Evolutionary conservation across 2,888 invertebrate genomes (phyloP).

Genomic region (Lycophotia porphyrea): DNA sequence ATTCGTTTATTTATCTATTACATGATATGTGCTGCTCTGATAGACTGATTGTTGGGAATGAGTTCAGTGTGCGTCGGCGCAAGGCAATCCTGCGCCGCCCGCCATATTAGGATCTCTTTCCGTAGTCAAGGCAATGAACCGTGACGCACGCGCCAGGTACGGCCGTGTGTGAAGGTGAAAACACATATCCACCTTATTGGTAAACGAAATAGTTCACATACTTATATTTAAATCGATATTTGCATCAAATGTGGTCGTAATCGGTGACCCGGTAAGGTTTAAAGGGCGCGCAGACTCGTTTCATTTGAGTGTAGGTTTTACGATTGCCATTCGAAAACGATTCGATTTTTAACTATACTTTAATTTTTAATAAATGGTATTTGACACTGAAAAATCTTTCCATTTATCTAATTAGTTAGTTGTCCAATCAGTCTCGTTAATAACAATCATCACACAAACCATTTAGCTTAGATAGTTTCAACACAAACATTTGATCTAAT

Average conservation of each 20-base stretch:
- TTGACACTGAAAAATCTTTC: not conserved
- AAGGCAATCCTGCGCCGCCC: slow-evolving; percentile 83
- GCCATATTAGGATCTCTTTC: slow-evolving; percentile 89
- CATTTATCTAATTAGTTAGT: too few relatives aligned
- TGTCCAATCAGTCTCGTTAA: not conserved
- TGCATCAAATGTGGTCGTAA: slow-evolving; percentile 50
- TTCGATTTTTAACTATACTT: not conserved
- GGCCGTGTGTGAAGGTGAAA: slow-evolving; percentile 64
- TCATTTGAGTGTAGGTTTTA: slow-evolving; percentile 7
- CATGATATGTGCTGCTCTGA: slow-evolving; percentile 77
- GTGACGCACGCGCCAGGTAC: slow-evolving; percentile 80
- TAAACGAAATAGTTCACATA: slow-evolving; percentile 59
- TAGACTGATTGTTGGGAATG: slow-evolving; percentile 83
- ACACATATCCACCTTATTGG: slow-evolving; percentile 64
- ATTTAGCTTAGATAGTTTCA: not conserved
- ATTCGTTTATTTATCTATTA: slow-evolving; percentile 49
- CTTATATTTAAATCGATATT: slow-evolving; percentile 54
- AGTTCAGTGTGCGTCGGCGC: slow-evolving; percentile 84
- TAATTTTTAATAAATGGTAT: not conserved
- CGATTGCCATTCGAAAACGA: not conserved
- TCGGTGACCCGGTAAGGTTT: slow-evolving; percentile 30
- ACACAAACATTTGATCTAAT: not conserved
- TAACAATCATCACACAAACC: not conserved
- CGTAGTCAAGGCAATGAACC: slow-evolving; percentile 89
- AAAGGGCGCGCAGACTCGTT: slow-evolving; percentile 19